Evolutionary conservation across 2,797 vertebrate genomes (phyloP).

Genomic region (Anomalospiza imberbis): DNA sequence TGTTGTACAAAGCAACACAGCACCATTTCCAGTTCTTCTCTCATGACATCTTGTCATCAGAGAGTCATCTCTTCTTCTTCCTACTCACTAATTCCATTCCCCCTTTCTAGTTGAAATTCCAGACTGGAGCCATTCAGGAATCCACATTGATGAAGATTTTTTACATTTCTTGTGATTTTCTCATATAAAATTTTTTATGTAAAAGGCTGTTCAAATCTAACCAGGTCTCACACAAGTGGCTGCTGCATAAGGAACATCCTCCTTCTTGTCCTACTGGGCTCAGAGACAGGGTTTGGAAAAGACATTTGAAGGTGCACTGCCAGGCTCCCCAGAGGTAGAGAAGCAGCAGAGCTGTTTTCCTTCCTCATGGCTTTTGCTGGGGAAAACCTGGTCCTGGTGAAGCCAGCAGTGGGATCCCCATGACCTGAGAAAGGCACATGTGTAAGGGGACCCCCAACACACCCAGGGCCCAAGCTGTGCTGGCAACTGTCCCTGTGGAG

Average conservation of each 20-base stretch:
- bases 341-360: not conserved
- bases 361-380: not conserved
- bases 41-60: not conserved
- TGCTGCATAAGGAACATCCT: not conserved
- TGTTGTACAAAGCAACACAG: not conserved
- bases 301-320: not conserved
- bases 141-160: not conserved
- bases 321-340: not conserved
- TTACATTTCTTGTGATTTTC: not conserved
- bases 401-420: not conserved
- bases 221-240: not conserved
- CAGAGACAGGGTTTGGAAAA: not conserved
- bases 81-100: not conserved
- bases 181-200: not conserved
- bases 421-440: not conserved
- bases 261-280: not conserved
- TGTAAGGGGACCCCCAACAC: not conserved
- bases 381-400: not conserved
- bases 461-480: rapidly evolving
- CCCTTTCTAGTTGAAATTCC: not conserved
- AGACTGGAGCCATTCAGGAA: not conserved
- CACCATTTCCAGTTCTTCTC: constrained; percentile 6
- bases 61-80: not conserved
- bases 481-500: not conserved
- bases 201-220: not conserved